These are phyloP conservation scores for Oscheius sp. DNA, from an alignment of 2,888 invertebrate species.

Conservation along the genomic window DNA sequence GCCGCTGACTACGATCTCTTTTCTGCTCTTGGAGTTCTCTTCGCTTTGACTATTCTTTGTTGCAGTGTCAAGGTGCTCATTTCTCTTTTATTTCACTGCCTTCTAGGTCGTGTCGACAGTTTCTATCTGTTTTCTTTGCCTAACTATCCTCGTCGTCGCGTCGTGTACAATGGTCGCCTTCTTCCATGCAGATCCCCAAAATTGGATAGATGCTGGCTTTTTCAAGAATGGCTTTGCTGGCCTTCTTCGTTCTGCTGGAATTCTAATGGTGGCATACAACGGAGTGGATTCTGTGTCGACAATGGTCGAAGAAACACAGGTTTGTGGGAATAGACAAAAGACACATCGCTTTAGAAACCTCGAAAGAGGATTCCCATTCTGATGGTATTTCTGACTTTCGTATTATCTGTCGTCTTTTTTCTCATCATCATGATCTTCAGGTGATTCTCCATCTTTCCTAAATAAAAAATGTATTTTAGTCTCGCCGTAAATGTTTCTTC, in stretches of 20 bases:
- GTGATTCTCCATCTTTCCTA: slow-evolving; percentile 4
- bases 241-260: slow-evolving; percentile 31
- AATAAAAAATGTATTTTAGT: slow-evolving; percentile 31
- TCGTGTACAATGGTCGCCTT: slow-evolving; percentile 56
- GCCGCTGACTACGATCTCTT: slow-evolving; percentile 43
- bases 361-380: slow-evolving; percentile 25
- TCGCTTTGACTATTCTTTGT: slow-evolving; percentile 48
- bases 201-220: slow-evolving; percentile 56
- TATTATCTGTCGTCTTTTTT: slow-evolving; percentile 29
- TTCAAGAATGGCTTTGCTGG: slow-evolving; percentile 45
- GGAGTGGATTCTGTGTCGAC: slow-evolving; percentile 52
- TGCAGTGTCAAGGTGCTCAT: slow-evolving; percentile 42
- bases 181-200: slow-evolving; percentile 56
- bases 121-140: slow-evolving; percentile 48
- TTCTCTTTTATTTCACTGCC: neutral
- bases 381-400: slow-evolving; percentile 17
- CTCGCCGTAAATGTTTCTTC: slow-evolving; percentile 48
- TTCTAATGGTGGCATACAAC: slow-evolving; percentile 46
- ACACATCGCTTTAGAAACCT: slow-evolving; percentile 17
- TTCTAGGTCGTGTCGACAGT: slow-evolving; percentile 52
- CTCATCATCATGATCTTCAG: slow-evolving; percentile 37
- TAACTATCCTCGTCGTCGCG: slow-evolving; percentile 49
- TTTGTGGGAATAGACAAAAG: neutral
- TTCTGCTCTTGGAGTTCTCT: slow-evolving; percentile 41
- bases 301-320: slow-evolving; percentile 53